Base-by-base conservation (phyloP, 2,797 vertebrate species). In the Danio tinwini region DNA sequence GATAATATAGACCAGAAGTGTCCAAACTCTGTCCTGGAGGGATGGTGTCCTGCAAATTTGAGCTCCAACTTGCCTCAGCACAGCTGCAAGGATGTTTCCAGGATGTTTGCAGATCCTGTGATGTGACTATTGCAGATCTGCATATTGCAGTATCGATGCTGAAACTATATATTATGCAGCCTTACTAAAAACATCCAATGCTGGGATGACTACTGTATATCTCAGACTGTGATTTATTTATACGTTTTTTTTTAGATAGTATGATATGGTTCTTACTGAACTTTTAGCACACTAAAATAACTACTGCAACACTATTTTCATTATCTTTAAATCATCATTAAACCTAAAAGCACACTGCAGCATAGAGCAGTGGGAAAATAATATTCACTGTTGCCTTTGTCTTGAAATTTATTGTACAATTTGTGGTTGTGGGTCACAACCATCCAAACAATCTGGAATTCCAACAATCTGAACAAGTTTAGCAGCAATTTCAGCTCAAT, bases 391-490 rank as follows among this genome's bases (percentile, higher is more conserved):
- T 52, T 40, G 2, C 67, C 53, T 69, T 37, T 61, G 0, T 62
- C 17, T 67, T 1, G 12, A 78, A 11, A 81, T 75, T 47, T 85
- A 65, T 56, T 65, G 65, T 16, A 45, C 29, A 39, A n/a, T 74
- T 81, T 80, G 19, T 75, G 29, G 56, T 84, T 76, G 47, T 42
- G 59, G 83, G 80, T 2, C 74, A 74, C 76, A 49, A 62, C 61
- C 44, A 5, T 84, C 45, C 56, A 79, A 82, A 52, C 70, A 37
- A 67, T 29, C 67, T 82, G 77, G 62, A 84, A 62, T 81, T 83
- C 16, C 58, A 59, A 39, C 29, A 73, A 17, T 86, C 85, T 78
- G 53, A 61, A 39, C 65, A 80, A 68, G 52, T 44, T 81, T 68
- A 68, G 52, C 42, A 69, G 16, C 21, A 5, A 16, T 47, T 49